Evolutionary conservation across 1,140 invertebrate species (phyloP), one percentile per base, ranked within the genome.

Genomic region (Wasmannia auropunctata): DNA sequence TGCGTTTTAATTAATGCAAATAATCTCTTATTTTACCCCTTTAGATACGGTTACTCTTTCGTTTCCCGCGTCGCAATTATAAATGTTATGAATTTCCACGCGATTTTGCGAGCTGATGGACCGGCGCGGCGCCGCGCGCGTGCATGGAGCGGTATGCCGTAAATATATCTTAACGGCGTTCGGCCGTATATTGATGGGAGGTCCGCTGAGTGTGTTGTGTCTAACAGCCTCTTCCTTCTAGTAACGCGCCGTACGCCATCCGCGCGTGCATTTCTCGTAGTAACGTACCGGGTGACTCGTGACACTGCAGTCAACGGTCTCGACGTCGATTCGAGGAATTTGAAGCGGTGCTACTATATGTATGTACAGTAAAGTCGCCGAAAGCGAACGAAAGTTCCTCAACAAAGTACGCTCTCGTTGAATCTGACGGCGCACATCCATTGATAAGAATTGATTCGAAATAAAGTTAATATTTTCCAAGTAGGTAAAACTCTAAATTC

Each of bases 131-230:
- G n/a, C 28, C 63, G 72, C 58, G 22, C 74, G 83, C 58, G 86
- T 87, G 85, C 76, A 88, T 49, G 76, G 90, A 91, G 92, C 88
- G 91, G 90, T 93, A 91, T 91, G 89, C 84, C 88, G 91, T 93
- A 94, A 93, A 94, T 94, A 93, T 94, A 94, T 94, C 93, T 94
- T 94, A 93, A 94, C 93, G 92, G 92, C 91, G 88, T 94, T 94
- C 91, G 92, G 89, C 86, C 90, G 93, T 91, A 93, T 93, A 94
- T 94, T 94, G 93, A 94, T 94, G 93, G 93, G 93, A 94, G 93
- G 93, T 93, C 93, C 88, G 91, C 90, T 93, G 93, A 94, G 93
- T 94, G 93, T 94, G 93, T 94, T 94, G 93, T 94, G 93, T 94
- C 93, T 94, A 93, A 94, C 93, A 93, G 91, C 87, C 90, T 91